phyloP scores from a whole-genome alignment of 1,140 invertebrate genomes.

The Drosophila nikananu region DNA sequence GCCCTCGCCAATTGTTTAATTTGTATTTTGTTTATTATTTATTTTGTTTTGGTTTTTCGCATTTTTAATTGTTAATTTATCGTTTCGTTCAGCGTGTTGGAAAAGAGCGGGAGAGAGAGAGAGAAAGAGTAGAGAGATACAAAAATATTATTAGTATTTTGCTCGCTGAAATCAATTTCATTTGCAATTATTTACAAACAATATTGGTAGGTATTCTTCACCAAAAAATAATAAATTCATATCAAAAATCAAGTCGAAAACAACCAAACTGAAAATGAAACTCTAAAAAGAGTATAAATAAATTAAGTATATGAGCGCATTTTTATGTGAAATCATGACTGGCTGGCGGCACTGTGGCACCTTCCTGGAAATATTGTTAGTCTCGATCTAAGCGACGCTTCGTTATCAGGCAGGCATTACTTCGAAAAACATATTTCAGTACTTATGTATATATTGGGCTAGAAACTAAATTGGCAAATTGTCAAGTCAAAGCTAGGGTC shows the following conservation, averaged over 20 bases:
- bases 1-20: slow-evolving; percentile 51
- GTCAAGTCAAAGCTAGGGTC: slow-evolving; percentile 48
- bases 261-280: slow-evolving; percentile 1
- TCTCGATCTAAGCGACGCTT: slow-evolving; percentile 47
- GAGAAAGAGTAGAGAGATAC: slow-evolving; percentile 39
- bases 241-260: background rate
- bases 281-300: slow-evolving; percentile 8
- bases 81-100: slow-evolving; percentile 22
- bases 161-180: slow-evolving; percentile 21
- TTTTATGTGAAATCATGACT: slow-evolving; percentile 55
- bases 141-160: slow-evolving; percentile 68
- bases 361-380: slow-evolving; percentile 47
- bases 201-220: slow-evolving; percentile 50
- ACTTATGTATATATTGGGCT: slow-evolving; percentile 26
- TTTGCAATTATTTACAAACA: slow-evolving; percentile 51
- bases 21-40: slow-evolving; percentile 22
- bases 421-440: slow-evolving; percentile 33
- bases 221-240: background rate
- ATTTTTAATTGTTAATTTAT: slow-evolving; percentile 26
- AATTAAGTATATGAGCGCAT: slow-evolving; percentile 73
- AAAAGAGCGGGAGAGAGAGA: slow-evolving; percentile 31
- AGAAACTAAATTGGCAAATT: slow-evolving; percentile 40
- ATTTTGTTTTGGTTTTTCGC: slow-evolving; percentile 18
- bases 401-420: slow-evolving; percentile 49
- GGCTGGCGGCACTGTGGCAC: slow-evolving; percentile 40